Evolutionary conservation across 2,888 invertebrate genomes (phyloP), one percentile per base, ranked within the genome.

Genomic region (Stenolophus ochropezus): DNA sequence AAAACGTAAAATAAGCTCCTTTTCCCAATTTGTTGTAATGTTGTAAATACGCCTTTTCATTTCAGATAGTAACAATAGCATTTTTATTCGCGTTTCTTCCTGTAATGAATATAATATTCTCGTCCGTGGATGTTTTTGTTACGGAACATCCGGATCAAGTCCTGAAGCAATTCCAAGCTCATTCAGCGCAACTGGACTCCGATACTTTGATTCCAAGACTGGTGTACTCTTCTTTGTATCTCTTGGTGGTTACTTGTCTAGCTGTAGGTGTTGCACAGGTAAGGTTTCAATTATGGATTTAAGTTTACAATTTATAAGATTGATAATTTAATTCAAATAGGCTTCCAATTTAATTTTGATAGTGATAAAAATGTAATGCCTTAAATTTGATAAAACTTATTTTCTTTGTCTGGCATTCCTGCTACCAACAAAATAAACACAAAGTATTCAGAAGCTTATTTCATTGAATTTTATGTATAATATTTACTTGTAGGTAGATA

Each of bases 1-100:
- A 42, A 42, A 11, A 11, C 33, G 4, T 11, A 42, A 42, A 8
- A 42, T 42, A 42, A 42, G 6, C 33, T 4, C 11, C 33, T 42
- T 42, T 42, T 42, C 11, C 33, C 33, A 42, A 42, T 42, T 42
- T 42, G 11, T 4, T 8, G 11, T 11, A 6, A 42, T 42, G 4
- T 42, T 42, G 11, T 42, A 42, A n/a, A 42, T 42, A 8, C 33
- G 1, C 11, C 33, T 42, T 27, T 79, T 71, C 25, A 42, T 80
- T 80, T 33, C 80, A 80, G 80, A 73, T 80, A 73, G 14, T 69
- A 8, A 80, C 73, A 56, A 42, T 69, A 42, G 80, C 73, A 20
- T 80, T 73, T n/a, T n/a, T 80, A 11, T 80, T 80, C 33, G 71
- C 56, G 27, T 73, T 80, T 56, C 53, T 80, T 20, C 80, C 80